A percentile compares a stretch with the other conserved stretches of the same genome.
phyloP scores from a whole-genome alignment of 2,888 invertebrate genomes.

The Hyppa rectilinea region DNA sequence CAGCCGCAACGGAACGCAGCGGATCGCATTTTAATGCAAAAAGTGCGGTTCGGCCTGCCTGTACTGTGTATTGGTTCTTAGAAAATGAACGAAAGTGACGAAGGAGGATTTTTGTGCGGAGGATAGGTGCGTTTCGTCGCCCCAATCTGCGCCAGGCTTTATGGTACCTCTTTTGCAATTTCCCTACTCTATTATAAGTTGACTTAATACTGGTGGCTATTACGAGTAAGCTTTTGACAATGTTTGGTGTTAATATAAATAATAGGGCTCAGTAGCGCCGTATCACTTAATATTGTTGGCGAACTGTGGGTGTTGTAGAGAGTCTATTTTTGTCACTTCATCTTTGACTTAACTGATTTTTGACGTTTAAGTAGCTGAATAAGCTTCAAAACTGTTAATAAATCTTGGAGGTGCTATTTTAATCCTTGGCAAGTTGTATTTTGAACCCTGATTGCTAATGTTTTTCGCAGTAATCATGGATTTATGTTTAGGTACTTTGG shows the following conservation, averaged over 20 bases:
- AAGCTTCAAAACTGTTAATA: background rate
- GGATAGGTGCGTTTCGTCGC: background rate
- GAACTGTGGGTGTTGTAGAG: conserved; percentile 3
- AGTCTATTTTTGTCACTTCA: background rate
- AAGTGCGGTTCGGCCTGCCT: background rate
- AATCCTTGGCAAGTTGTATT: background rate
- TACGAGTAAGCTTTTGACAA: conserved; percentile 32
- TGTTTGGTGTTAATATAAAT: conserved; percentile 40
- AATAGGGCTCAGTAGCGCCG: conserved; percentile 28
- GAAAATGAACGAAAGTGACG: background rate
- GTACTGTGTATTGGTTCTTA: background rate
- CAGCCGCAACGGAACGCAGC: background rate
- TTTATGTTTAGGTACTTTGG: background rate
- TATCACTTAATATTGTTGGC: conserved; percentile 23
- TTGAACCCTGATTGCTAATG: background rate
- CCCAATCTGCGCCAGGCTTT: background rate
- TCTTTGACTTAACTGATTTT: background rate
- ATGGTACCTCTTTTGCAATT: conserved; percentile 55
- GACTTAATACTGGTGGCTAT: conserved; percentile 33
- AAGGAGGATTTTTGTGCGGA: background rate
- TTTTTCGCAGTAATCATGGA: background rate
- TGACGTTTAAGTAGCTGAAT: background rate
- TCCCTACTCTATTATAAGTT: conserved; percentile 47
- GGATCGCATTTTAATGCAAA: background rate
- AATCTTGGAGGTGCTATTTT: too few species aligned